Conservation (phyloP, 2,888 invertebrate genomes). For the Cotesia congregata region DNA sequence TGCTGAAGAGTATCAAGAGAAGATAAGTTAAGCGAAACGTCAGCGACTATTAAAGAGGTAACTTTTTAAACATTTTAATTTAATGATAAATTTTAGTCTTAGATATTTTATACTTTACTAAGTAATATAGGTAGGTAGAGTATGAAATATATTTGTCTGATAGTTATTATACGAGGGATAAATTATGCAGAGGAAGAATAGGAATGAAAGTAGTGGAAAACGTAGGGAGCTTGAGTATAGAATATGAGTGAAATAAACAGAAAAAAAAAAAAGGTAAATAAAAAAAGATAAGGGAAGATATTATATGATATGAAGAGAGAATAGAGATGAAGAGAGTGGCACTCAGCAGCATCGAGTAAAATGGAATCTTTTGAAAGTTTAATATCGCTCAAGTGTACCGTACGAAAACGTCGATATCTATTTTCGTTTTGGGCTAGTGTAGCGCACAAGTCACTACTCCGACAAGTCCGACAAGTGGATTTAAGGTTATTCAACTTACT, state of each 20-base stretch:
- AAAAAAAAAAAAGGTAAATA: constrained; percentile 8
- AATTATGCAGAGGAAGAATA: constrained; percentile 18
- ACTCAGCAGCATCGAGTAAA: constrained; percentile 26
- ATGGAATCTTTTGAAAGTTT: constrained; percentile 39
- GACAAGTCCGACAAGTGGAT: constrained; percentile 62
- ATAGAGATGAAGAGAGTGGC: constrained; percentile 2
- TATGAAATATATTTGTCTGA: neutral
- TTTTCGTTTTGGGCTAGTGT: constrained; percentile 59
- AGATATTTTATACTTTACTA: neutral
- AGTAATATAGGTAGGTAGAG: neutral
- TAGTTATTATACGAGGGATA: neutral
- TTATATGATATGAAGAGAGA: constrained; percentile 13
- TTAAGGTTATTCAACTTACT: constrained; percentile 68
- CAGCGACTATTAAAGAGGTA: neutral
- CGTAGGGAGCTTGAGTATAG: constrained; percentile 4
- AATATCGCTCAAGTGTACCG: constrained; percentile 39
- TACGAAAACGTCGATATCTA: constrained; percentile 54
- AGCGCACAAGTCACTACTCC: constrained; percentile 33
- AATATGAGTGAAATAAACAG: constrained; percentile 27
- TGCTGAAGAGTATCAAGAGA: neutral
- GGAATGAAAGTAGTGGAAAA: constrained; percentile 12
- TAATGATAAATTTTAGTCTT: neutral
- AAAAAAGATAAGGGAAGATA: neutral
- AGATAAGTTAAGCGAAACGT: neutral
- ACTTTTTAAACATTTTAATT: neutral